A percentile compares a stretch with the other conserved stretches of the same genome.
These are phyloP conservation scores for Xiphydria camelus DNA, from an alignment of 2,888 invertebrate genomes.

Conservation along the genomic window DNA sequence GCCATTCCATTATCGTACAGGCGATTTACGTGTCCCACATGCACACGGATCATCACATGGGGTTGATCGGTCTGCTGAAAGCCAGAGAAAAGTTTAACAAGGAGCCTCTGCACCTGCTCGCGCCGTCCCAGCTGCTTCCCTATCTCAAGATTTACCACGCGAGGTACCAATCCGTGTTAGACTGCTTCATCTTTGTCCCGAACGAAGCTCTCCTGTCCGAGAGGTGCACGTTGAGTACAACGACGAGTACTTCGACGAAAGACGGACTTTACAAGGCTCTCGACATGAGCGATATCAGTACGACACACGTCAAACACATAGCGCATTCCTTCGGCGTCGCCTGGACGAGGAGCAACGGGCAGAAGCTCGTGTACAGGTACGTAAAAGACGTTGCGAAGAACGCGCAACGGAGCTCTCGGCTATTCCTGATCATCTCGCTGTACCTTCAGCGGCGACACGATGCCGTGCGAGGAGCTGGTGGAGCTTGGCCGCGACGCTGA, in stretches of 20 bases:
- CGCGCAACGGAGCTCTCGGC: no score
- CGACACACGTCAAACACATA: conserved; percentile 79
- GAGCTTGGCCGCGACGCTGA: conserved; percentile 74
- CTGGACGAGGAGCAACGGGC: conserved; percentile 60
- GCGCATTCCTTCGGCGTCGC: conserved; percentile 81
- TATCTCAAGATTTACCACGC: conserved; percentile 77
- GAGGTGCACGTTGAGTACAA: conserved; percentile 11
- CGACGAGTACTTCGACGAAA: no score
- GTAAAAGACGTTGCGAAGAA: no score
- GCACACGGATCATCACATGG: conserved; percentile 97
- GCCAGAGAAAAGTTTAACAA: conserved; percentile 59
- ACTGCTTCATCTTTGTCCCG: conserved; percentile 67
- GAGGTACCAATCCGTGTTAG: conserved; percentile 69
- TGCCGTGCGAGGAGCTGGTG: conserved; percentile 80
- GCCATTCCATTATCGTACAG: conserved; percentile 57
- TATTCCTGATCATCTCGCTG: no score
- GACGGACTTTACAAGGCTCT: conserved; percentile 38
- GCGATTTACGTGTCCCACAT: conserved; percentile 91
- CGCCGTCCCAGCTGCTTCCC: conserved; percentile 74
- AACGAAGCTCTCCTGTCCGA: conserved; percentile 18
- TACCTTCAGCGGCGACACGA: conserved; percentile 84
- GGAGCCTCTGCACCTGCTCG: conserved; percentile 67
- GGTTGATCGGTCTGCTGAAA: conserved; percentile 74
- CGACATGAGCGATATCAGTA: conserved; percentile 52
- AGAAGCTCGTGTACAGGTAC: conserved; percentile 78